These are phyloP conservation scores for Ceriagrion tenellum DNA, from an alignment of 2,888 invertebrate genomes.

Conservation along the genomic window DNA sequence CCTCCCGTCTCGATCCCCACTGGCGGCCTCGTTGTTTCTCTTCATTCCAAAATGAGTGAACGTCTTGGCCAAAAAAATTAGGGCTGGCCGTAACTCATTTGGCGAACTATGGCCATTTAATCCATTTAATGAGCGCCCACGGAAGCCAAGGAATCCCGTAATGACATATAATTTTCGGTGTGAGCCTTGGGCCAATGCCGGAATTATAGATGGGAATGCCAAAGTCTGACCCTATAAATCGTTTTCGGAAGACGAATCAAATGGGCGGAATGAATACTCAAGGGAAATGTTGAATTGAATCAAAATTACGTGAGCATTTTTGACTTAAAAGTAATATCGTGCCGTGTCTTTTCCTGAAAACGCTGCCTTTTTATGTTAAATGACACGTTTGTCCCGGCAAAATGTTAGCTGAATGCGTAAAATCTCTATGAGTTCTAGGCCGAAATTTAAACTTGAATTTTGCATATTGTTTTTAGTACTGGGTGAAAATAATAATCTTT, in stretches of 20 bases:
- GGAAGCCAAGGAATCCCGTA: conserved; percentile 2
- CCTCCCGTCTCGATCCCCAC: neutral
- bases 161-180: conserved; percentile 9
- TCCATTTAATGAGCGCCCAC: neutral
- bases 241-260: conserved; percentile 7
- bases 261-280: neutral
- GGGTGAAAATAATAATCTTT: neutral
- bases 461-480: neutral
- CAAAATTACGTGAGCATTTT: conserved; percentile 18
- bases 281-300: neutral
- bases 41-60: neutral
- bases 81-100: conserved; percentile 18
- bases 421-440: neutral
- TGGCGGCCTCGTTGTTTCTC: neutral
- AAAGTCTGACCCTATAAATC: neutral
- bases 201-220: conserved; percentile 10
- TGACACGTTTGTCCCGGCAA: neutral
- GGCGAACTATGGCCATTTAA: conserved; percentile 10
- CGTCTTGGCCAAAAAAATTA: neutral
- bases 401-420: neutral
- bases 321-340: neutral
- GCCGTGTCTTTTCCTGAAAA: neutral
- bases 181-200: neutral
- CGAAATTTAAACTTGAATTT: neutral
- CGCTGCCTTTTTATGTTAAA: neutral